Conservation (phyloP, 2,888 invertebrate species). For the Stenolophus ochropezus region DNA sequence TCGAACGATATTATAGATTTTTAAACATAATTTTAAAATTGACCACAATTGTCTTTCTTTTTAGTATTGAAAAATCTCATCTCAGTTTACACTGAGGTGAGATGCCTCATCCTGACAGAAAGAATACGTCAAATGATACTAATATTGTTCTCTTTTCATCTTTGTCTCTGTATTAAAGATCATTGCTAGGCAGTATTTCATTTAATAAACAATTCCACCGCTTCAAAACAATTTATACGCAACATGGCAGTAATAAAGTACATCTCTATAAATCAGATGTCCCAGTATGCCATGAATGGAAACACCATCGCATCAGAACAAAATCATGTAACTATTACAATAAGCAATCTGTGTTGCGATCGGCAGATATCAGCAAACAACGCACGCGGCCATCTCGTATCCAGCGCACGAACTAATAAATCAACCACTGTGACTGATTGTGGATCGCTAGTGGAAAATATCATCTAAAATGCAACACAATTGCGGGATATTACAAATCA, state of each 20-base stretch:
- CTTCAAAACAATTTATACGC: neutral
- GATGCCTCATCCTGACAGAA: no score
- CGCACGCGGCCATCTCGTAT: neutral
- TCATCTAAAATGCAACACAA: neutral
- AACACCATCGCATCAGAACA: slow-evolving; percentile 5
- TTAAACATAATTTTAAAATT: no score
- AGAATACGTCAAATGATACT: no score
- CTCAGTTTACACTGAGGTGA: no score
- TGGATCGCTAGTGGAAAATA: neutral
- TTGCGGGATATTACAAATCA: neutral
- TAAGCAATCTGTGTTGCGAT: slow-evolving; percentile 8
- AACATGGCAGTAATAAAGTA: neutral
- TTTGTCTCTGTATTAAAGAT: neutral
- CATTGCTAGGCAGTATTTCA: neutral
- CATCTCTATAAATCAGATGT: neutral
- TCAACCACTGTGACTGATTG: slow-evolving; percentile 26
- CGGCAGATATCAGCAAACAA: neutral
- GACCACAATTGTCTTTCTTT: no score
- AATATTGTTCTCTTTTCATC: no score
- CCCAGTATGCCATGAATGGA: neutral
- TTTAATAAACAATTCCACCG: neutral
- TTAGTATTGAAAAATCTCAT: no score
- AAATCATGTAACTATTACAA: slow-evolving; percentile 27
- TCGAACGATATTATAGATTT: no score
- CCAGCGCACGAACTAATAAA: slow-evolving; percentile 20